Base-by-base conservation (phyloP, 2,888 invertebrate species). In the Drosophila melanosoma region DNA sequence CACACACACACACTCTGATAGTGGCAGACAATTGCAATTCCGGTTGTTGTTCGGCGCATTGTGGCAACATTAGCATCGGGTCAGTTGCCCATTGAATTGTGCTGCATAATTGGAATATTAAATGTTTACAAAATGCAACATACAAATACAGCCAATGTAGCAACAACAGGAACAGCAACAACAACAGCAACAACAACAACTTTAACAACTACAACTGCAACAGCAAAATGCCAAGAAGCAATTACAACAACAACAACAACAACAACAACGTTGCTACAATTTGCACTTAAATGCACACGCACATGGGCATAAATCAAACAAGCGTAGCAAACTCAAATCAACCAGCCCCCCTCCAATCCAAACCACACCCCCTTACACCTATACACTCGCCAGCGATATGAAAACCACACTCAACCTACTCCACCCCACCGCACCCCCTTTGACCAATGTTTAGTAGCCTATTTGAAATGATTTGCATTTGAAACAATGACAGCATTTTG, bases 91-190 rank as follows among this genome's bases (percentile, higher is more conserved):
- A 86, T 88, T 88, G 76, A 87, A 88, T 87, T 87, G 87, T 84
- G 81, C 74, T 69, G 78, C 82, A 86, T 87, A 87, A 88, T 88
- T 87, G 87, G 89, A 87, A 86, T 88, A 87, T 87, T 88, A 87
- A 87, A 87, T 87, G 87, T 87, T 87, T 88, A 88, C 89, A 86
- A 85, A 87, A 87, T 79, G 69, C 81, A 87, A 85, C 76, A 85
- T 82, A 79, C 87, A 82, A 84, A 84, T 82, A 81, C 81, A 71
- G 56, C 48, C 20, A 15, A 45, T 23, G 45, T 29, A 26, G 1
- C 29, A 61, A 35, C 40, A 52, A 6, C 20, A 62, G 6, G 56
- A 35, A 52, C 59, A 35, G 23, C 23, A 23, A 23, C 12, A 35
- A 12, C 12, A 40, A 52, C 59, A 35, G 49, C 59, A 35, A 52